Evolutionary conservation across 2,113 vertebrate species (phyloP), one percentile per base, ranked within the genome.

Genomic region (Phalacrocorax brasilianus): DNA sequence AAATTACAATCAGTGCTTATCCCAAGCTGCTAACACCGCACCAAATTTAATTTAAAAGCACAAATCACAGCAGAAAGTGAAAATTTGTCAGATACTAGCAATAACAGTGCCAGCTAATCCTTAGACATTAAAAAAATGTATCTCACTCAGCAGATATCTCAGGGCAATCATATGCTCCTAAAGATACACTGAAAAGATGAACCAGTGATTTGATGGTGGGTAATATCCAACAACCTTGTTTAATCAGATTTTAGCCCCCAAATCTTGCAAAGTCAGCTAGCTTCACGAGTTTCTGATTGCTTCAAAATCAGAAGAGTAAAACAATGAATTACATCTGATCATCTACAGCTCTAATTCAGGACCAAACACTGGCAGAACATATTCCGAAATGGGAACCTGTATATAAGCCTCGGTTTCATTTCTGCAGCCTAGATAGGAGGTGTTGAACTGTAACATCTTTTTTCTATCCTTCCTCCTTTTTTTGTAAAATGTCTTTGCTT

Each of bases 41-140:
- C 26, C 53, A 92, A 82, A 94, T 89, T 95, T 94, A 83, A 96
- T 95, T 96, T 95, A 76, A 85, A 91, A 94, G 63, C 42, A 85
- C 62, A 91, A 87, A 83, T 95, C 84, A 83, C 58, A 77, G 45
- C 42, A 93, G 62, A 92, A 91, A 90, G 75, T 53, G 32, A 95
- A 93, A 92, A 38, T 91, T 84, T 59, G 62, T 73, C 86, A 95
- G 62, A 82, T 72, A 85, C 26, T 50, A 82, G 35, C 40, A 91
- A 68, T 59, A 96, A 68, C 66, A 62, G 50, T 66, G 74, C 84
- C 84, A 94, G 44, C 84, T 93, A 92, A 73, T 93, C 84, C 71
- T 91, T 78, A 80, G 28, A 88, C 45, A 58, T 68, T 68, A 76
- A 85, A 96, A 90, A 49, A 79, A 49, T 70, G 28, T 52, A 8